Evolutionary conservation across 2,888 invertebrate species (phyloP).

Genomic region (Parnassius smintheus): DNA sequence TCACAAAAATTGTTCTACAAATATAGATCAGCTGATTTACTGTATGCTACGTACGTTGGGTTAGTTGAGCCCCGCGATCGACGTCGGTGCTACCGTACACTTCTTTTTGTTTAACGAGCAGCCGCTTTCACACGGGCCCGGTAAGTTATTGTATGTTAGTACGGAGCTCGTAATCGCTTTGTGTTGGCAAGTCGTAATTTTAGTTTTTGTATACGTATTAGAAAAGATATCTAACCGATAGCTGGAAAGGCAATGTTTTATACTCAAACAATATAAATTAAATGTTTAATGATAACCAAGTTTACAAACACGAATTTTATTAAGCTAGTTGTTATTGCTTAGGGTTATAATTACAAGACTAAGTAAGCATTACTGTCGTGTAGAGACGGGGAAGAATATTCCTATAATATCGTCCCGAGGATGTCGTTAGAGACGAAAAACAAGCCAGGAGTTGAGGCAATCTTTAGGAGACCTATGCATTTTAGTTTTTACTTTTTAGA

Average conservation of each 20-base stretch:
- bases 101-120: conserved; percentile 25
- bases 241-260: not conserved
- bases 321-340: too few relatives aligned
- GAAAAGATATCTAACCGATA: not conserved
- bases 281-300: too few relatives aligned
- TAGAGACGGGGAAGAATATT: too few relatives aligned
- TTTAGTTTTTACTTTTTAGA: too few relatives aligned
- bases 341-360: too few relatives aligned
- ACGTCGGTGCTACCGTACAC: conserved; percentile 20
- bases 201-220: conserved; percentile 9
- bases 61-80: conserved; percentile 2
- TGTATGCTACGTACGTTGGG: conserved; percentile 4
- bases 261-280: not conserved
- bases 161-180: conserved; percentile 14
- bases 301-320: too few relatives aligned
- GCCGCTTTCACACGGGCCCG: conserved; percentile 26
- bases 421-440: too few relatives aligned
- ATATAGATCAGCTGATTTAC: not conserved
- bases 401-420: too few relatives aligned
- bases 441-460: too few relatives aligned
- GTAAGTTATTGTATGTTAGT: conserved; percentile 24
- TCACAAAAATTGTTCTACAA: too few relatives aligned
- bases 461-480: too few relatives aligned
- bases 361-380: too few relatives aligned
- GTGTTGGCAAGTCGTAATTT: conserved; percentile 7